These are phyloP conservation scores for Pachycephus smyrnensis DNA, from an alignment of 2,888 invertebrate genomes.

Conservation along the genomic window DNA sequence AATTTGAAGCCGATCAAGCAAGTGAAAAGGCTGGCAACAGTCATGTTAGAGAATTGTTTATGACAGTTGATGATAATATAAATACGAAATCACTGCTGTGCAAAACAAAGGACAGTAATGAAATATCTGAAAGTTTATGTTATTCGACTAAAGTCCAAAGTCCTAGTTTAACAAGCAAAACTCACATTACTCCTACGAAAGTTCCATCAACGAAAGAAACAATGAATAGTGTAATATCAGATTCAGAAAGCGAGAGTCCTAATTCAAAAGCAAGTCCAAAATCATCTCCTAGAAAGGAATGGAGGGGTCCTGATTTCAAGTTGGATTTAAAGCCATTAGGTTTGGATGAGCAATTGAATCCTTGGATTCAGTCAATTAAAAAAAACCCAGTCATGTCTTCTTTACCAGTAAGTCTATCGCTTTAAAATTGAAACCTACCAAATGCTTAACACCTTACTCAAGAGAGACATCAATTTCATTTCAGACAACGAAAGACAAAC, in stretches of 20 bases:
- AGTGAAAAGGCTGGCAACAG: background rate
- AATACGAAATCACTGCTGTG: background rate
- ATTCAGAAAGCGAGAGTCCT: conserved; percentile 43
- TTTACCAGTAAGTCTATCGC: conserved; percentile 39
- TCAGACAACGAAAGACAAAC: conserved; percentile 43
- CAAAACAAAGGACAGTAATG: background rate
- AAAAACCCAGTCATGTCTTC: conserved; percentile 47
- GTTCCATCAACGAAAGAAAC: background rate
- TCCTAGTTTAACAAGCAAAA: background rate
- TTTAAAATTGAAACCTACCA: conserved; percentile 9
- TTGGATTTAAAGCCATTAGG: conserved; percentile 55
- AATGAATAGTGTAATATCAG: conserved; percentile 27
- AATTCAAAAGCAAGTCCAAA: conserved; percentile 25
- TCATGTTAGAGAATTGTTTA: background rate
- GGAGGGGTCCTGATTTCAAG: conserved; percentile 54
- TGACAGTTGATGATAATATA: background rate
- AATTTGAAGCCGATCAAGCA: background rate
- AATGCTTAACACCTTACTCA: conserved; percentile 13
- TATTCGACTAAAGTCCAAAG: background rate
- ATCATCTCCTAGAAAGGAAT: conserved; percentile 27
- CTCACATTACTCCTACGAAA: background rate
- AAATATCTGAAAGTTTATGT: background rate
- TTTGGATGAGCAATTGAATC: conserved; percentile 45
- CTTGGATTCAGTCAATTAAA: conserved; percentile 52
- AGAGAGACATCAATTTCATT: conserved; percentile 19